Evolutionary conservation across 2,113 vertebrate genomes (phyloP).

Genomic region (Vireo altiloquus): DNA sequence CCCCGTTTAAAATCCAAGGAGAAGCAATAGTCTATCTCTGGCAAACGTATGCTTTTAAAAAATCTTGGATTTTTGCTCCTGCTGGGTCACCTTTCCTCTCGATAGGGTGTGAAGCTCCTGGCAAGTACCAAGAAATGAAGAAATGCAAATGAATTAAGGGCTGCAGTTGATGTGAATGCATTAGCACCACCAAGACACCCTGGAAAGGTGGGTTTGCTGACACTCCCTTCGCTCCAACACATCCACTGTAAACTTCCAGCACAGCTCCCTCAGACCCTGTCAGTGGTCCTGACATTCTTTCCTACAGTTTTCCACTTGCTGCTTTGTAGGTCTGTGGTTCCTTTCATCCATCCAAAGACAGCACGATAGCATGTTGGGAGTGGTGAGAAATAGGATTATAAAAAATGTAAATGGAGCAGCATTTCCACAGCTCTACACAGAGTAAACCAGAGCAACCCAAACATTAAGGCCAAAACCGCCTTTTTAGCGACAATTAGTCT

Average conservation of each 20-base stretch:
- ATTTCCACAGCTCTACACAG: not conserved
- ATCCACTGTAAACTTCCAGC: not conserved
- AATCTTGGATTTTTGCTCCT: not conserved
- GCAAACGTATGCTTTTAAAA: not conserved
- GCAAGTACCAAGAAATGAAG: not conserved
- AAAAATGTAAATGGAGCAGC: conserved; percentile 28
- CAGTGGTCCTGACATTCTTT: conserved; percentile 18
- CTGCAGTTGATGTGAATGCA: conserved; percentile 5
- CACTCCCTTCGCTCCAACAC: not conserved
- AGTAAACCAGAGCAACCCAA: not conserved
- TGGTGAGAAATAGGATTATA: conserved; percentile 29
- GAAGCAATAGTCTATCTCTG: not conserved
- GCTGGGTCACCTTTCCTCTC: not conserved
- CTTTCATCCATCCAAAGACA: conserved; percentile 31
- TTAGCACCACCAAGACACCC: not conserved
- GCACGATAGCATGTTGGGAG: not conserved
- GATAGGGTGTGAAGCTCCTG: not conserved
- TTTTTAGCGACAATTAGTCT: not conserved
- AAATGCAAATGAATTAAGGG: conserved; percentile 2
- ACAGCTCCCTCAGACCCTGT: conserved; percentile 27
- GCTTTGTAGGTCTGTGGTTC: conserved; percentile 24
- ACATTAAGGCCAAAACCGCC: not conserved
- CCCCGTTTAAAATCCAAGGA: not conserved
- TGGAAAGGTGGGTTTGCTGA: not conserved
- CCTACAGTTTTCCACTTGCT: conserved; percentile 33